Evolutionary conservation across 2,113 vertebrate species (phyloP).

Genomic region (Nothocercus julius): DNA sequence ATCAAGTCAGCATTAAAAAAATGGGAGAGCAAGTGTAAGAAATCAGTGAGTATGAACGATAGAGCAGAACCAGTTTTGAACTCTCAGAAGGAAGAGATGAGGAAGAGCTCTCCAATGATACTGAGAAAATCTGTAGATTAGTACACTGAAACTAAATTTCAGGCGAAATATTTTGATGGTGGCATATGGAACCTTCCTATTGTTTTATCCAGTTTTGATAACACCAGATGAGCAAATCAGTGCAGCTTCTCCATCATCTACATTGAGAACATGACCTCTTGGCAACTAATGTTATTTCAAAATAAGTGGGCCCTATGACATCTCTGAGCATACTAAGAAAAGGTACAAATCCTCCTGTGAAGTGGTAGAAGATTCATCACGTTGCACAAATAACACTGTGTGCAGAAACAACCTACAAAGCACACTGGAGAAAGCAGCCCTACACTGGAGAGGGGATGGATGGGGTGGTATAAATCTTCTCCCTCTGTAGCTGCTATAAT

Average conservation of each 20-base stretch:
- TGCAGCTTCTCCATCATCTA: not conserved
- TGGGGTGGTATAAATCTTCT: not conserved
- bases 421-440: not conserved
- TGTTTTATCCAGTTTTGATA: not conserved
- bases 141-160: not conserved
- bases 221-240: rapidly evolving
- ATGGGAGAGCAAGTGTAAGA: not conserved
- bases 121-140: not conserved
- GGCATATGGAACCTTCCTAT: not conserved
- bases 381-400: not conserved
- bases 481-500: conserved; percentile 25
- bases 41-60: not conserved
- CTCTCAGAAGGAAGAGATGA: not conserved
- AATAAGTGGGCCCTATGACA: not conserved
- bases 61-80: not conserved
- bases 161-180: not conserved
- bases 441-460: not conserved
- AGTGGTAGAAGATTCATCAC: not conserved
- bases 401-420: not conserved
- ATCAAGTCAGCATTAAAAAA: not conserved
- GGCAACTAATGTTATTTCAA: not conserved
- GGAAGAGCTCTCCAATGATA: not conserved
- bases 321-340: not conserved
- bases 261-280: not conserved
- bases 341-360: not conserved